These are phyloP conservation scores for Columba guinea DNA, from an alignment of 2,797 vertebrate species.

Conservation along the genomic window DNA sequence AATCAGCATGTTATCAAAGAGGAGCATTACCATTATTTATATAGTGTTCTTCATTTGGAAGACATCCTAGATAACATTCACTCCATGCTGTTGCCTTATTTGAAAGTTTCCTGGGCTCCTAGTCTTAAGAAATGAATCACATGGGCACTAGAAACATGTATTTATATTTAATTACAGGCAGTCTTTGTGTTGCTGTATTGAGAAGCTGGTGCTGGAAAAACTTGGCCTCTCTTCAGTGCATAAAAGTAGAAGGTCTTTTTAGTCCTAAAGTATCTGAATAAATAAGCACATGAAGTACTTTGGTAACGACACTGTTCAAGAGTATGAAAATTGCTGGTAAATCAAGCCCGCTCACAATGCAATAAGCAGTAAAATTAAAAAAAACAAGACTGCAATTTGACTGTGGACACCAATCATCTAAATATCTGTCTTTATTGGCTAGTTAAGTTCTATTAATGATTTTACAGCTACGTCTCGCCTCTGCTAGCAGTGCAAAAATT, in stretches of 20 bases:
- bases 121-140: conserved; percentile 1
- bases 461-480: not conserved
- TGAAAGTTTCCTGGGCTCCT: not conserved
- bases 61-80: conserved; percentile 18
- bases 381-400: not conserved
- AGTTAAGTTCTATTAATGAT: not conserved
- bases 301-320: not conserved
- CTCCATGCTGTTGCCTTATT: not conserved
- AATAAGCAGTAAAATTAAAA: not conserved
- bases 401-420: not conserved
- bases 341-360: not conserved
- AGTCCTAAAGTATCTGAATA: not conserved
- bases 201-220: conserved; percentile 5
- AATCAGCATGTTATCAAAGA: conserved; percentile 4
- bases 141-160: not conserved
- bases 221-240: not conserved
- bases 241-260: not conserved
- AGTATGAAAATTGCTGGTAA: not conserved
- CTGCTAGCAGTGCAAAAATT: not conserved
- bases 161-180: conserved; percentile 16
- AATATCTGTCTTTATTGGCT: not conserved
- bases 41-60: not conserved
- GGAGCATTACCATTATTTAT: not conserved
- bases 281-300: not conserved
- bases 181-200: not conserved